These are phyloP conservation scores for Hyperoplus immaculatus DNA, from an alignment of 2,797 vertebrate species.

Conservation along the genomic window DNA sequence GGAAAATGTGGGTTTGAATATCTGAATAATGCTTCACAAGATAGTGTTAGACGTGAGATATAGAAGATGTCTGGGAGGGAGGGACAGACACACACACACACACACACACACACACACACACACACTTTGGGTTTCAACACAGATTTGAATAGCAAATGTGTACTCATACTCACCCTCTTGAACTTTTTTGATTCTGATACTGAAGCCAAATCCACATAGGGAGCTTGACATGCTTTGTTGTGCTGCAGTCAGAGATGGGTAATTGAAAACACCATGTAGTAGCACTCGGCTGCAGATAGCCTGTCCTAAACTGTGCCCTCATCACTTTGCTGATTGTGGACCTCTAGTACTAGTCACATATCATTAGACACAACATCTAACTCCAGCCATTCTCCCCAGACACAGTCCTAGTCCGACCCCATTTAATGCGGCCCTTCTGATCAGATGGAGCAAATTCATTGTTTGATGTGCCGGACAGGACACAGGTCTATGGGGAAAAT, in stretches of 20 bases:
- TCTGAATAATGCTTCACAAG: constrained; percentile 25
- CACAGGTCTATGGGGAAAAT: neutral
- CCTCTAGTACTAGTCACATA: constrained; percentile 1
- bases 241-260: neutral
- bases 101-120: no score
- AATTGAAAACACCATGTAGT: neutral
- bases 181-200: constrained; percentile 12
- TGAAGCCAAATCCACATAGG: neutral
- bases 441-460: neutral
- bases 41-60: constrained; percentile 24
- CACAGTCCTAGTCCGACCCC: neutral
- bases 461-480: neutral
- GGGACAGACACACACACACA: constrained; percentile 3
- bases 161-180: constrained; percentile 1
- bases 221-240: neutral
- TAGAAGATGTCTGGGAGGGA: constrained; percentile 3
- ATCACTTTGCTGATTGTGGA: neutral
- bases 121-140: constrained; percentile 31
- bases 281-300: neutral
- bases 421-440: constrained; percentile 9
- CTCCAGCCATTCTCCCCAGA: constrained; percentile 11
- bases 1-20: constrained; percentile 25
- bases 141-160: constrained; percentile 24
- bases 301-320: neutral
- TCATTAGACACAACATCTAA: neutral